phyloP scores from a whole-genome alignment of 2,888 invertebrate species.

The Malachius bipustulatus region DNA sequence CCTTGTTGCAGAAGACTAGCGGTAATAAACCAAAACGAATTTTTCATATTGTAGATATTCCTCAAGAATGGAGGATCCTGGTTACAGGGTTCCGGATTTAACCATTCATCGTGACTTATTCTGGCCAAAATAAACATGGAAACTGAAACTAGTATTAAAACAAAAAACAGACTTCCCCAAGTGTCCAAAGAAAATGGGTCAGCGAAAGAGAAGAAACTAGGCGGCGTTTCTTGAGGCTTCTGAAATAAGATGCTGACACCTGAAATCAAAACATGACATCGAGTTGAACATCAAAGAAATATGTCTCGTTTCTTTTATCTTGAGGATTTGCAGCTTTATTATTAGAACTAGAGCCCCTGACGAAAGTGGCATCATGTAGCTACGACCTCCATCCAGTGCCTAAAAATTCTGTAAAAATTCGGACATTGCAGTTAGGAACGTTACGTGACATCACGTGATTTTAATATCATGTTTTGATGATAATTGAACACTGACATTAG shows the following conservation, averaged over 20 bases:
- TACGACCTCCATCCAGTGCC: too few relatives aligned
- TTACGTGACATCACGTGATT: too few relatives aligned
- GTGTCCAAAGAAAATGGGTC: constrained; percentile 70
- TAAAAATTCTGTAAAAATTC: too few relatives aligned
- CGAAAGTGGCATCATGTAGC: too few relatives aligned
- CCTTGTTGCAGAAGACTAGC: constrained; percentile 79
- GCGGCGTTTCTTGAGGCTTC: constrained; percentile 50
- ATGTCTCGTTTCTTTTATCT: too few relatives aligned
- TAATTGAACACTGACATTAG: too few relatives aligned
- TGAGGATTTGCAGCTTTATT: too few relatives aligned
- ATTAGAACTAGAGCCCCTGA: too few relatives aligned
- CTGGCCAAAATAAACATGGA: constrained; percentile 66
- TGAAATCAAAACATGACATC: too few relatives aligned
- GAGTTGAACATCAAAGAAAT: too few relatives aligned
- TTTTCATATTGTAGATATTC: constrained; percentile 68
- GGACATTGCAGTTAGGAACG: too few relatives aligned
- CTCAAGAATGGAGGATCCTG: constrained; percentile 70
- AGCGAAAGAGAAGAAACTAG: constrained; percentile 59
- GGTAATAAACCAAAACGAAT: constrained; percentile 78
- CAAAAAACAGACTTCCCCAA: constrained; percentile 51
- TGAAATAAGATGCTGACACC: constrained; percentile 55
- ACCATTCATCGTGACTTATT: constrained; percentile 75
- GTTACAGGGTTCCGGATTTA: constrained; percentile 73
- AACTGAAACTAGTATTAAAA: constrained; percentile 57
- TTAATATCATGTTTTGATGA: too few relatives aligned